Evolutionary conservation across 2,888 invertebrate species (phyloP).

Genomic region (Hartigia nigra): DNA sequence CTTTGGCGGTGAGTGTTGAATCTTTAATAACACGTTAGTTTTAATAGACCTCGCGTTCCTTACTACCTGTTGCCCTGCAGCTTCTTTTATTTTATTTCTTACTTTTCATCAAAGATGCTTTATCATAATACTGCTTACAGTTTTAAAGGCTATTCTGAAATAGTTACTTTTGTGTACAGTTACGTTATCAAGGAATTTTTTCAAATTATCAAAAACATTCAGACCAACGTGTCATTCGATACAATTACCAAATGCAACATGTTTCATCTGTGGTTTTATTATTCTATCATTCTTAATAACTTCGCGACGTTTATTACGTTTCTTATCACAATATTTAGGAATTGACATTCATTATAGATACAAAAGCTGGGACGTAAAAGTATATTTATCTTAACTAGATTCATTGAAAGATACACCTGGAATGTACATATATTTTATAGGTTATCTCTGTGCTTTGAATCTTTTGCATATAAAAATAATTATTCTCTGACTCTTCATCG

Average conservation of each 20-base stretch:
- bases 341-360: background rate
- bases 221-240: background rate
- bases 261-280: background rate
- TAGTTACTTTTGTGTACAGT: background rate
- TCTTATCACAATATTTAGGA: background rate
- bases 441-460: background rate
- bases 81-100: background rate
- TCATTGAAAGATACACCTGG: background rate
- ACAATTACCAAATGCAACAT: background rate
- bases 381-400: background rate
- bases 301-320: background rate
- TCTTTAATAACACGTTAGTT: background rate
- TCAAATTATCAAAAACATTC: background rate
- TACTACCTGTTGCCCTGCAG: conserved; percentile 25
- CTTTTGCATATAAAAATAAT: background rate
- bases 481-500: background rate
- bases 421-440: background rate
- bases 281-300: background rate
- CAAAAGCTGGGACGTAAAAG: background rate
- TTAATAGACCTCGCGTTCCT: background rate
- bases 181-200: background rate
- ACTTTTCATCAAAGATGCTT: background rate
- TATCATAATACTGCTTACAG: background rate
- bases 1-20: conserved; percentile 43
- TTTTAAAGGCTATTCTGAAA: background rate